Conservation (phyloP, 2,113 vertebrate genomes). For the Hystrix brachyura region DNA sequence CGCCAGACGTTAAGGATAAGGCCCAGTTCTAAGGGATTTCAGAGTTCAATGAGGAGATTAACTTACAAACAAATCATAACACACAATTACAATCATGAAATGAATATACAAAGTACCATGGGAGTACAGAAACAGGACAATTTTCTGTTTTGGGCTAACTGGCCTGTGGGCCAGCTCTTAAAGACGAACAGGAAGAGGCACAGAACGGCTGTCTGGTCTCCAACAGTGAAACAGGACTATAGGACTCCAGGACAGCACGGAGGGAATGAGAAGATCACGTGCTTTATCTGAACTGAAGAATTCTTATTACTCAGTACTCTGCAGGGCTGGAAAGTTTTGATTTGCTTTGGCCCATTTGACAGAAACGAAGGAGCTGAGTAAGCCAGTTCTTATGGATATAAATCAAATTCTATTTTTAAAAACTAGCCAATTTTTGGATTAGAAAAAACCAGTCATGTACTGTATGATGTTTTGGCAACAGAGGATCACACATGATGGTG, state of each 20-base stretch:
- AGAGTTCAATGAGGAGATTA: background rate
- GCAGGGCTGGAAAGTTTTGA: background rate
- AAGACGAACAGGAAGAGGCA: constrained; percentile 19
- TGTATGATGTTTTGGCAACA: background rate
- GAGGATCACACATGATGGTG: background rate
- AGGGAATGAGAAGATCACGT: constrained; percentile 36
- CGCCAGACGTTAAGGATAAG: constrained; percentile 7
- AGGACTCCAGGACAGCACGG: background rate
- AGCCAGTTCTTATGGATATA: constrained; percentile 33
- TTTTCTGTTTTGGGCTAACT: background rate
- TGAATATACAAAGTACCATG: background rate
- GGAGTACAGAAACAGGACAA: constrained; percentile 30
- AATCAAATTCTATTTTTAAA: constrained; percentile 32
- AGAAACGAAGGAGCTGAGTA: constrained; percentile 36
- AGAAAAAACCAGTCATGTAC: background rate
- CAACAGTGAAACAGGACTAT: constrained; percentile 18
- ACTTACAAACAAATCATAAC: constrained; percentile 15
- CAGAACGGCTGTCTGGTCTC: background rate
- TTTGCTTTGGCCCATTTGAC: constrained; percentile 20
- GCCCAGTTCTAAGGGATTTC: constrained; percentile 21
- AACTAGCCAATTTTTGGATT: constrained; percentile 20
- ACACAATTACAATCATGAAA: background rate
- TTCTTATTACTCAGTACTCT: constrained; percentile 15
- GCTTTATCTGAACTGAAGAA: constrained; percentile 39
- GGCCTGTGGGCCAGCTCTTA: background rate